Conservation (phyloP, 2,797 vertebrate genomes). For the Centroberyx gerrardi region DNA sequence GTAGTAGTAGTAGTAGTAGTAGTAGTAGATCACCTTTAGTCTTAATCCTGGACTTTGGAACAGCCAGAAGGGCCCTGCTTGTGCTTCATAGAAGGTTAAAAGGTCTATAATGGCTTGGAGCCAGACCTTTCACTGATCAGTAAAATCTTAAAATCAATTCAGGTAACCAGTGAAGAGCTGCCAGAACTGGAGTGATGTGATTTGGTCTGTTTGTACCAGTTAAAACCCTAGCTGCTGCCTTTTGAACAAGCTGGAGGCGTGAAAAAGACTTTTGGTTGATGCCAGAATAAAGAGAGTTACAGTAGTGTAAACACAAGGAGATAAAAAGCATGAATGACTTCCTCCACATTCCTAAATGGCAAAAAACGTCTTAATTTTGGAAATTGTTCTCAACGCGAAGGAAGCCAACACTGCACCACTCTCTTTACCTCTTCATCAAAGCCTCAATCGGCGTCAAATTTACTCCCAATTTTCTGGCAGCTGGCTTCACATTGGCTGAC, state of each 20-base stretch:
- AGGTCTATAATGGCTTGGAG: too few relatives aligned
- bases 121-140: too few relatives aligned
- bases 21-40: too few relatives aligned
- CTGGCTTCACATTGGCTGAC: constrained; percentile 15
- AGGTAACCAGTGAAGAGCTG: too few relatives aligned
- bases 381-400: not conserved
- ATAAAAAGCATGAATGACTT: constrained; percentile 27
- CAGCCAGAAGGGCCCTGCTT: too few relatives aligned
- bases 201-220: not conserved
- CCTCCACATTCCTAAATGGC: constrained; percentile 1
- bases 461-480: not conserved
- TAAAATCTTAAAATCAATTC: too few relatives aligned
- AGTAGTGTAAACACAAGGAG: constrained; percentile 4
- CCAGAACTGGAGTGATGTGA: not conserved
- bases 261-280: not conserved
- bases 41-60: too few relatives aligned
- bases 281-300: constrained; percentile 30
- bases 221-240: constrained; percentile 22
- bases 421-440: constrained; percentile 17
- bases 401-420: not conserved
- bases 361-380: constrained; percentile 14
- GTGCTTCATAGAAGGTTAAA: too few relatives aligned
- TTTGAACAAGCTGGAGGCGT: constrained; percentile 21
- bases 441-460: not conserved
- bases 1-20: too few relatives aligned